A percentile compares a stretch with the other conserved stretches of the same genome.
These are phyloP conservation scores for Maniola jurtina DNA, from an alignment of 1,140 invertebrate genomes.

Conservation along the genomic window DNA sequence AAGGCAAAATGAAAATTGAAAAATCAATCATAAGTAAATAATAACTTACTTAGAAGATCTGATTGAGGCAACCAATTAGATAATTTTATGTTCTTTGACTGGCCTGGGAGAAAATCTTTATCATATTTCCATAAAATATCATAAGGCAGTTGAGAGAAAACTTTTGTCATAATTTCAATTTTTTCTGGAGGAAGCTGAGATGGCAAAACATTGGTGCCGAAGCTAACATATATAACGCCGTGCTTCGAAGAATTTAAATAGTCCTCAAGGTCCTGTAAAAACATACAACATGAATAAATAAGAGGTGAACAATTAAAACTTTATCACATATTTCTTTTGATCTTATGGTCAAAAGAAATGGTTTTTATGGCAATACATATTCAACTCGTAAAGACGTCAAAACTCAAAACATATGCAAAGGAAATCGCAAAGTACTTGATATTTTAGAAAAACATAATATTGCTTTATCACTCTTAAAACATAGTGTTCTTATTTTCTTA, in stretches of 20 bases:
- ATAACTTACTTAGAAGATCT: conserved; percentile 61
- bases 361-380: too few relatives aligned
- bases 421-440: too few relatives aligned
- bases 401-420: too few relatives aligned
- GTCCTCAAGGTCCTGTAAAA: conserved; percentile 26
- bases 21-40: conserved; percentile 3
- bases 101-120: conserved; percentile 39
- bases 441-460: too few relatives aligned
- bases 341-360: too few relatives aligned
- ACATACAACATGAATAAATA: too few relatives aligned
- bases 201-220: conserved; percentile 63
- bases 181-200: conserved; percentile 55
- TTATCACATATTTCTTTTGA: too few relatives aligned
- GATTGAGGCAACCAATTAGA: conserved; percentile 77
- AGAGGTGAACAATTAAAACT: too few relatives aligned
- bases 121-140: conserved; percentile 77
- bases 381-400: too few relatives aligned
- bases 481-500: too few relatives aligned
- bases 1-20: not conserved
- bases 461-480: too few relatives aligned
- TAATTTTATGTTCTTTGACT: conserved; percentile 48
- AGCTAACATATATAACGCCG: conserved; percentile 43
- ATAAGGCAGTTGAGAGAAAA: conserved; percentile 66
- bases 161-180: conserved; percentile 57
- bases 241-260: conserved; percentile 35